phyloP scores from a whole-genome alignment of 2,113 vertebrate species.

The Strix uralensis region DNA sequence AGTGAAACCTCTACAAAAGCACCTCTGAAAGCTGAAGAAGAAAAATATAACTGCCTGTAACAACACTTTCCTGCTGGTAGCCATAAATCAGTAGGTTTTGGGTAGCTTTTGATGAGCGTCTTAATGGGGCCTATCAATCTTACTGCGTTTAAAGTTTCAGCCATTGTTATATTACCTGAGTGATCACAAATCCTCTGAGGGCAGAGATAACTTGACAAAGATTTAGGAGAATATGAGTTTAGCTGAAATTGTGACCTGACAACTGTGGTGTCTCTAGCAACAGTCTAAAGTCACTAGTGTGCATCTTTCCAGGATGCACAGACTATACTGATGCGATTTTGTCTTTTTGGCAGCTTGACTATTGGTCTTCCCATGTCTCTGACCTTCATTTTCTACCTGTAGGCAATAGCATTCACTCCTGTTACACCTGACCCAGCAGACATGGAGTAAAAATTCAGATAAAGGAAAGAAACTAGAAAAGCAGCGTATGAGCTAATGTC shows the following conservation, averaged over 20 bases:
- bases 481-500: neutral
- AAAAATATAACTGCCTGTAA: neutral
- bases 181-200: neutral
- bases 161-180: neutral
- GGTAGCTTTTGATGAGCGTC: neutral
- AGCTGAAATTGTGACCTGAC: neutral
- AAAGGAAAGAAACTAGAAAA: neutral
- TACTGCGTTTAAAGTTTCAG: neutral
- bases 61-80: neutral
- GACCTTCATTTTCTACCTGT: neutral
- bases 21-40: constrained; percentile 5
- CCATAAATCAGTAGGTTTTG: neutral
- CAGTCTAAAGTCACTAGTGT: neutral
- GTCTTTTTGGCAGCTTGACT: neutral
- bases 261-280: neutral
- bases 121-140: constrained; percentile 11
- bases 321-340: neutral
- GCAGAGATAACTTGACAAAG: neutral
- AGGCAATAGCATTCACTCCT: neutral
- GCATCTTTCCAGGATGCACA: neutral
- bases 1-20: neutral
- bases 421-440: neutral
- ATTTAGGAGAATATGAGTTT: neutral
- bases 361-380: neutral
- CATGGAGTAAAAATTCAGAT: neutral